Percentiles rank a stretch among this genome's conserved stretches.
These are phyloP conservation scores for Phengaris arion DNA, from an alignment of 2,888 invertebrate species.

Conservation along the genomic window DNA sequence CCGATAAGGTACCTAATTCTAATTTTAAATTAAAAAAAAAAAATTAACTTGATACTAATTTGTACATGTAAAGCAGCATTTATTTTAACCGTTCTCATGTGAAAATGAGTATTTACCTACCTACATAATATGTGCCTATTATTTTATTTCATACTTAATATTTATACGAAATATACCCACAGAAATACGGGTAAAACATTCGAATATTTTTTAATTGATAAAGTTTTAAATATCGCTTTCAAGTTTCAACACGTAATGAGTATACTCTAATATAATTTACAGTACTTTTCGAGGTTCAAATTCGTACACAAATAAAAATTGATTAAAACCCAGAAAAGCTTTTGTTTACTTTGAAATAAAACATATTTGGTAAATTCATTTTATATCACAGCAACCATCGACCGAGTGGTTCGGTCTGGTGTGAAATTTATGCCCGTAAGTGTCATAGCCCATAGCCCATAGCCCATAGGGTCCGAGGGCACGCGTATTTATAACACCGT, in stretches of 20 bases:
- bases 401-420: neutral
- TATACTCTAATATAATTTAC: neutral
- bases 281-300: neutral
- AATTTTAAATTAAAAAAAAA: neutral
- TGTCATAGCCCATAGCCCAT: neutral
- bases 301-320: no score
- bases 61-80: no score
- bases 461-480: conserved; percentile 3
- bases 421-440: conserved; percentile 16
- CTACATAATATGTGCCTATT: no score
- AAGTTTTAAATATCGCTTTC: neutral
- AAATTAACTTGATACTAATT: no score
- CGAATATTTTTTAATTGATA: neutral
- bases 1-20: neutral
- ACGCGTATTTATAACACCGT: conserved; percentile 18
- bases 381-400: neutral
- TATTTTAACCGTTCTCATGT: no score
- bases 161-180: no score
- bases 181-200: no score
- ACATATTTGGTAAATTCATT: neutral
- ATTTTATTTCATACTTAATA: no score
- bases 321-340: neutral
- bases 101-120: no score
- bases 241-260: neutral
- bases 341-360: neutral